A percentile compares a stretch with the other conserved stretches of the same genome.
phyloP scores from a whole-genome alignment of 2,113 vertebrate genomes.

The Otocyon megalotis region DNA sequence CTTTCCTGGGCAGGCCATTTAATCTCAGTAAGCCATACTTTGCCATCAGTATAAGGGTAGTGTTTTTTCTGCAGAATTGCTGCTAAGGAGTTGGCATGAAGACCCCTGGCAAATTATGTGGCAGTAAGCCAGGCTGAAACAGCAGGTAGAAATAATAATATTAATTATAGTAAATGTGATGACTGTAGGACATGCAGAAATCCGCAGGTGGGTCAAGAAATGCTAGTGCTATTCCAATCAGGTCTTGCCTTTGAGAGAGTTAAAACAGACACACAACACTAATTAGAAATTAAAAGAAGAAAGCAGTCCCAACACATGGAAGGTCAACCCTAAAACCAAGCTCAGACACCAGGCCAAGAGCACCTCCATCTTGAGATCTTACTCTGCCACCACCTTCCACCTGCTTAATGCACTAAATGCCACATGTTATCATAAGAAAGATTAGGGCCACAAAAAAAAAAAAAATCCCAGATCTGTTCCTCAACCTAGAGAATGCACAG shows the following conservation, averaged over 20 bases:
- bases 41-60: background rate
- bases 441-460: background rate
- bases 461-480: background rate
- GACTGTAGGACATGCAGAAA: background rate
- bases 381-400: rapidly evolving
- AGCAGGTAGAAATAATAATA: background rate
- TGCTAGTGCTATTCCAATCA: background rate
- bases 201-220: background rate
- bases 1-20: background rate
- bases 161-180: background rate
- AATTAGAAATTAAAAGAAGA: background rate
- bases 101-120: background rate
- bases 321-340: background rate
- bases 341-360: background rate
- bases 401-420: background rate
- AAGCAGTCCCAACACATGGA: background rate
- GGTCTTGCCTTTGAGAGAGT: background rate
- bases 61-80: background rate
- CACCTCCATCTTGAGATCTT: background rate
- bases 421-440: background rate
- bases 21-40: background rate
- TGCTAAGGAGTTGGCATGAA: background rate
- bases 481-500: background rate
- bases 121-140: background rate
- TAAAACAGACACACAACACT: background rate